Conservation (phyloP, 2,113 vertebrate genomes). For the Scomber scombrus region DNA sequence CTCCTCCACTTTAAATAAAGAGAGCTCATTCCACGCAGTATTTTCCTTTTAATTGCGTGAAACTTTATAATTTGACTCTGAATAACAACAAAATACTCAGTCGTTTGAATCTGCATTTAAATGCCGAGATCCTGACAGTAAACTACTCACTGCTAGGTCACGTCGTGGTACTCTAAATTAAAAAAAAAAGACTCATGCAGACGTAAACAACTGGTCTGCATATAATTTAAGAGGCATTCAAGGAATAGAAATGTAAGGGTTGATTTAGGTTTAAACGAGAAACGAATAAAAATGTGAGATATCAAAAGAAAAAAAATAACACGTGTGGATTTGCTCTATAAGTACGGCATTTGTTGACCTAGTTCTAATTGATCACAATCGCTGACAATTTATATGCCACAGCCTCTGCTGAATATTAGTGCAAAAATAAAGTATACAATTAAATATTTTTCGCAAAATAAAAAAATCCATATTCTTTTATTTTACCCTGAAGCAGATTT, state of each 20-base stretch:
- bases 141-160: background rate
- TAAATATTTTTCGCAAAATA: background rate
- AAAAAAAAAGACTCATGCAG: background rate
- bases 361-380: background rate
- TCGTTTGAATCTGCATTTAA: slow-evolving; percentile 50
- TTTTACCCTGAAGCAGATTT: background rate
- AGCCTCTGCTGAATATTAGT: background rate
- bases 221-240: background rate
- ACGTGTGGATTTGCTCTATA: no score
- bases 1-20: slow-evolving; percentile 58
- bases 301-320: background rate
- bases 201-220: slow-evolving; percentile 1
- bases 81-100: slow-evolving; percentile 32
- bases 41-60: slow-evolving; percentile 41
- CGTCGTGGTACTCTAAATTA: slow-evolving; percentile 10
- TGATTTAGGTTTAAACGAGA: background rate
- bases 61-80: slow-evolving; percentile 52
- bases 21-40: slow-evolving; percentile 35
- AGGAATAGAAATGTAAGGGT: background rate
- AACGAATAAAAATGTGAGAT: background rate
- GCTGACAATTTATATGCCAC: background rate
- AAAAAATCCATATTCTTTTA: background rate
- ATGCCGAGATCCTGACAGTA: slow-evolving; percentile 19
- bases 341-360: no score
- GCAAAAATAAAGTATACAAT: background rate